These are phyloP conservation scores for Kryptolebias ocellatus DNA, from an alignment of 2,797 vertebrate genomes.

Conservation along the genomic window DNA sequence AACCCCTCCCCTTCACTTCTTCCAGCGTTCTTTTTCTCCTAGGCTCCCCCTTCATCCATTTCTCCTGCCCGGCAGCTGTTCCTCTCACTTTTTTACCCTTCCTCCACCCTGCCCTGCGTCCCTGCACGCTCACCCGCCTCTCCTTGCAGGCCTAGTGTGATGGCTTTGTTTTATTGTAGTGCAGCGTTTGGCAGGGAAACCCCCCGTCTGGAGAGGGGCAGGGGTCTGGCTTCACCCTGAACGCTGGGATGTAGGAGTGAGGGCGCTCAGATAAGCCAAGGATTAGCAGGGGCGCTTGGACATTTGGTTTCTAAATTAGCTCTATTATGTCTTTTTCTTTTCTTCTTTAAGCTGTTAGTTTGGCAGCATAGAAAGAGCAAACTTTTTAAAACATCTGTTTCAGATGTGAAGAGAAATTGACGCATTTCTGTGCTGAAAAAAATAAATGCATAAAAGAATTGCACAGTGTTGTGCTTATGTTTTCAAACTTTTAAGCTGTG, in stretches of 20 bases:
- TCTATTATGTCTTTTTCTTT: slow-evolving; percentile 1
- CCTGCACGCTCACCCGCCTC: slow-evolving; percentile 31
- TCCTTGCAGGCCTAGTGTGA: slow-evolving; percentile 41
- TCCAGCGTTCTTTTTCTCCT: slow-evolving; percentile 42
- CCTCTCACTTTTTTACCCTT: slow-evolving; percentile 69
- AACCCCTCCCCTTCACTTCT: slow-evolving; percentile 19
- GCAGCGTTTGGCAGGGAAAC: slow-evolving; percentile 57
- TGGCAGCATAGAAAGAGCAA: neutral
- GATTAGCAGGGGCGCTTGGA: slow-evolving; percentile 54
- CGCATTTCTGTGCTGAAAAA: neutral
- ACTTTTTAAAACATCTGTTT: slow-evolving; percentile 42
- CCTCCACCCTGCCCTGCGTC: slow-evolving; percentile 30
- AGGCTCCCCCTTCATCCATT: slow-evolving; percentile 31
- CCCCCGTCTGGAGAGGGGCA: slow-evolving; percentile 55
- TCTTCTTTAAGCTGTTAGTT: slow-evolving; percentile 26
- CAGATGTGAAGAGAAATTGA: slow-evolving; percentile 11
- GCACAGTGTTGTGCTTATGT: too few relatives aligned
- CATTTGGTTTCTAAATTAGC: slow-evolving; percentile 56
- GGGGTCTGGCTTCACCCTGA: slow-evolving; percentile 48
- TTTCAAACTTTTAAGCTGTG: too few relatives aligned
- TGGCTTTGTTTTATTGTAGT: slow-evolving; percentile 77
- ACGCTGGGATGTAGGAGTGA: slow-evolving; percentile 30
- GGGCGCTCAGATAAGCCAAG: slow-evolving; percentile 49
- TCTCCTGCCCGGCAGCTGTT: slow-evolving; percentile 79
- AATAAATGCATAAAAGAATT: too few relatives aligned